Conservation (phyloP, 2,113 vertebrate genomes). For the Oriolus oriolus region DNA sequence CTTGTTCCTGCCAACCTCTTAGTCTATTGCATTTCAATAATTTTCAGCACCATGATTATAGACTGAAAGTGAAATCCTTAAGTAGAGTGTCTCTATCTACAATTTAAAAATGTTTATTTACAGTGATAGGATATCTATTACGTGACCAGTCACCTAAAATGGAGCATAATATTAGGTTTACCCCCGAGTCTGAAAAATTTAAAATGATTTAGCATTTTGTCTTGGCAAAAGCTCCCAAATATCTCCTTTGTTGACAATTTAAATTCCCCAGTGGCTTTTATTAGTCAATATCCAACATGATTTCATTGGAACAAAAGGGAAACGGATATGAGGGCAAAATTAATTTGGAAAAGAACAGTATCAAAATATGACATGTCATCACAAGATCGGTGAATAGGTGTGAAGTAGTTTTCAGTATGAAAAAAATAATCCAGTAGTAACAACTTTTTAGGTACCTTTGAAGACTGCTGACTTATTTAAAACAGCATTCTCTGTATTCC, state of each 20-base stretch:
- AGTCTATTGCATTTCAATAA: background rate
- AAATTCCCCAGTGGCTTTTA: background rate
- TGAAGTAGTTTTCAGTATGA: background rate
- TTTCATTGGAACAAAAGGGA: conserved; percentile 4
- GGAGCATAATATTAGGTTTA: background rate
- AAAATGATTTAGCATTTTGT: background rate
- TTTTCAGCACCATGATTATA: background rate
- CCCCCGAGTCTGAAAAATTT: background rate
- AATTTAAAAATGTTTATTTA: background rate
- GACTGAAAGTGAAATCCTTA: background rate
- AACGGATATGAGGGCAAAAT: background rate
- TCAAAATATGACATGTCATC: background rate
- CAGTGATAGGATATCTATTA: background rate
- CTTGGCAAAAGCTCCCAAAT: background rate
- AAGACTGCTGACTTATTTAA: background rate
- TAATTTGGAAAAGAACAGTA: background rate
- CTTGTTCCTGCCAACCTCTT: background rate
- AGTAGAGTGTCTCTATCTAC: background rate
- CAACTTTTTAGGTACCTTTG: background rate
- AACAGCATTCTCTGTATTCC: background rate
- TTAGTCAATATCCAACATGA: conserved; percentile 1
- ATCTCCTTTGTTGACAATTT: background rate
- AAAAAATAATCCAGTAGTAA: background rate
- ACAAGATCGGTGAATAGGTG: background rate
- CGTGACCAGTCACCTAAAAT: background rate